phyloP scores from a whole-genome alignment of 2,113 vertebrate genomes.

The Rhizomys pruinosus region DNA sequence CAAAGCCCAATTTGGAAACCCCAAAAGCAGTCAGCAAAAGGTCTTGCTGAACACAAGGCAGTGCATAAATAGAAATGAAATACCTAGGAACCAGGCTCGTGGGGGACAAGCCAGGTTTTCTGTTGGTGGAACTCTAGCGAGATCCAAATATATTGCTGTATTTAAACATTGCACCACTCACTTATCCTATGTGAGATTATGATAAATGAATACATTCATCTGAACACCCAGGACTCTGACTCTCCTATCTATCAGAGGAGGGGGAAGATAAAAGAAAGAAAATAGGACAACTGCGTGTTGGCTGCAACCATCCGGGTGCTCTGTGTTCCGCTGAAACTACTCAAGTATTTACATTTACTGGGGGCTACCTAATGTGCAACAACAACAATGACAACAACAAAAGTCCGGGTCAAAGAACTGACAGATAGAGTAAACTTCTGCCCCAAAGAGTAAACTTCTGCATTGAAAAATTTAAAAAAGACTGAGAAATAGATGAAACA shows the following conservation, averaged over 20 bases:
- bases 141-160: slow-evolving; percentile 36
- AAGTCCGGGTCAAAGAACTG: no score
- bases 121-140: slow-evolving; percentile 41
- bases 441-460: no score
- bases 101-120: background rate
- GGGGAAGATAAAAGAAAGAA: background rate
- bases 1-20: slow-evolving; percentile 44
- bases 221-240: background rate
- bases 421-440: no score
- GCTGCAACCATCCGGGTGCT: background rate
- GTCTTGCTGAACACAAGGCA: background rate
- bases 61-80: slow-evolving; percentile 38
- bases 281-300: background rate
- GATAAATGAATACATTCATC: background rate
- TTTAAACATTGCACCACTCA: slow-evolving; percentile 4
- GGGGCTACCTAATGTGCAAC: background rate
- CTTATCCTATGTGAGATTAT: background rate
- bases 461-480: no score
- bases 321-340: background rate
- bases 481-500: no score
- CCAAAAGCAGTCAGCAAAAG: slow-evolving; percentile 17
- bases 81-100: background rate
- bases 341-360: background rate
- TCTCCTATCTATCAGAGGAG: background rate
- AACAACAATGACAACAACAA: no score